Evolutionary conservation across 2,113 vertebrate species (phyloP), one percentile per base, ranked within the genome.

Genomic region (Trichomycterus rosablanca): DNA sequence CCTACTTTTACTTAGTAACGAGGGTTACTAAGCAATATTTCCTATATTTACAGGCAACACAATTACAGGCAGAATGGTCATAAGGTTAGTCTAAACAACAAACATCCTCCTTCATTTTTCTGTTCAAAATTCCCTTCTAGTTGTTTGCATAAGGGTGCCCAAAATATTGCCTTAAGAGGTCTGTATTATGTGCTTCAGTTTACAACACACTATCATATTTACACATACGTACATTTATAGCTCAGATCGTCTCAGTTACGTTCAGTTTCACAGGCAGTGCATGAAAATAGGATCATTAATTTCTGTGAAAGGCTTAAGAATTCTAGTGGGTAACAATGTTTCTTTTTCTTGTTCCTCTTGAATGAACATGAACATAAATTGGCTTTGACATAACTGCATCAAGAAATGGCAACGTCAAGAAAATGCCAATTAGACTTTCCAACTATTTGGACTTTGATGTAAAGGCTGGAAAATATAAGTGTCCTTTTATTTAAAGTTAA

Each of bases 31-130:
- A 46, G 59, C 45, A 67, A 28, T 43, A 37, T 52, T 22, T 52
- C 9, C 30, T 19, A 51, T 74, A 57, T 74, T 74, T 67, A 74
- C 72, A 67, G 68, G 24, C 54, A 74, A 74, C 63, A 56, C 24
- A 46, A 39, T 67, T 46, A 30, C 34, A 54, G 63, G 22, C 14
- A 14, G 18, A 62, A 62, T 64, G 49, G 42, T 71, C 64, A 63
- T 67, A 37, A 19, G 59, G 23, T 67, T 42, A 53, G 44, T 58
- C 59, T 51, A 24, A 52, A 66, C 53, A 72, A 53, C 69, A 72
- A 72, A 67, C 53, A 67, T 14, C 10, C 39, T 45, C 53, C 63
- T 37, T 11, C 10, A 23, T 34, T 49, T 65, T 56, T 65, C 53
- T 52, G 49, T 32, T 48, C 10, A 56, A 30, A 57, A 48, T 65